Percentiles rank a stretch among this genome's conserved stretches.
Evolutionary conservation across 1,140 invertebrate genomes (phyloP).

Genomic region (Magallana ariakensis): DNA sequence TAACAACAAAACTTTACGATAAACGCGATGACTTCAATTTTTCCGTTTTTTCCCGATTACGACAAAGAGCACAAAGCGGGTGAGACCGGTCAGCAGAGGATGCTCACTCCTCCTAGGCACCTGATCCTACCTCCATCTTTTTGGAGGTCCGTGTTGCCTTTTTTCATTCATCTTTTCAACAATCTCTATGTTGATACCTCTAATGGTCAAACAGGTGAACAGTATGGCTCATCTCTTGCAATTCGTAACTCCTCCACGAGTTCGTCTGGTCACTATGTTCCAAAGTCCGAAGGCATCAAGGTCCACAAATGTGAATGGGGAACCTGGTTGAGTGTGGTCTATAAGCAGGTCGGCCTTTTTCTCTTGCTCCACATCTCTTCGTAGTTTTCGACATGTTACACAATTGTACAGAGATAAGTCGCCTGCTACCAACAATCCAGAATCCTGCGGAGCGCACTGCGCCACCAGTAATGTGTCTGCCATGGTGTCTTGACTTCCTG

Average conservation of each 20-base stretch:
- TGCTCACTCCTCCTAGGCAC: no score
- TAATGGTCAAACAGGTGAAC: no score
- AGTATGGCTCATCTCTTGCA: no score
- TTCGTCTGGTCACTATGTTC: slow-evolving; percentile 33
- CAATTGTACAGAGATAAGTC: slow-evolving; percentile 29
- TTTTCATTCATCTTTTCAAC: no score
- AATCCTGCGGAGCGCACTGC: slow-evolving; percentile 40
- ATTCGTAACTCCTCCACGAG: slow-evolving; percentile 54
- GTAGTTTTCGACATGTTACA: slow-evolving; percentile 41
- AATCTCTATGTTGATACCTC: no score
- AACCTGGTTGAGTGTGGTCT: slow-evolving; percentile 47
- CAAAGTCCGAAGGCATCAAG: slow-evolving; percentile 58
- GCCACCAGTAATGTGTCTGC: slow-evolving; percentile 45
- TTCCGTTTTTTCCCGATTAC: no score
- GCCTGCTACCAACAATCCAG: slow-evolving; percentile 51
- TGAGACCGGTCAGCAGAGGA: no score
- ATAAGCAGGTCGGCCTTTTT: slow-evolving; percentile 56
- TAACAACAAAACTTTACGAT: no score
- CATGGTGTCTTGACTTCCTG: slow-evolving; percentile 38
- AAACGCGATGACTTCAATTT: no score
- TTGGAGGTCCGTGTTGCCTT: no score
- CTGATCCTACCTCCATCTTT: no score
- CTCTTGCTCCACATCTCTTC: background rate
- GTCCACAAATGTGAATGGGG: slow-evolving; percentile 56
- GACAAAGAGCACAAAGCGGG: no score